Conservation (phyloP, 2,888 invertebrate genomes). For the Mongoloraphidia duomilia region DNA sequence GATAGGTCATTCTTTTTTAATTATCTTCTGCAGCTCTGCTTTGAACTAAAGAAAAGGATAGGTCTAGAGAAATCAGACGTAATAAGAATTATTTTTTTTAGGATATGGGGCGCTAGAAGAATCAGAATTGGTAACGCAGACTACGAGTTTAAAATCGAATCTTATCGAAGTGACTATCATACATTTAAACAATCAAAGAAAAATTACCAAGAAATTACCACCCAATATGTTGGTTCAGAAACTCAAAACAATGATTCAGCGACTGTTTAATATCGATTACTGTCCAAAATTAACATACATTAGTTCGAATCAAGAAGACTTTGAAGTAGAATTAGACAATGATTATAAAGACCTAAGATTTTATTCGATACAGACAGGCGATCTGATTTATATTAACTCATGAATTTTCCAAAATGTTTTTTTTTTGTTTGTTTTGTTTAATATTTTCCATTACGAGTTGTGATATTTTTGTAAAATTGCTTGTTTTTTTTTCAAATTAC, state of each 20-base stretch:
- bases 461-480: no score
- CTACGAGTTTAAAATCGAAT: slow-evolving; percentile 50
- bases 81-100: slow-evolving; percentile 28
- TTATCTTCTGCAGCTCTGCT: not conserved
- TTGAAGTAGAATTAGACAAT: slow-evolving; percentile 65
- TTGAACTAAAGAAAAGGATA: not conserved
- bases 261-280: slow-evolving; percentile 45
- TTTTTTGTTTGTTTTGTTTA: slow-evolving; percentile 1
- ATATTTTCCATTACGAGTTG: no score
- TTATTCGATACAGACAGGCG: slow-evolving; percentile 73
- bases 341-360: slow-evolving; percentile 67
- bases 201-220: slow-evolving; percentile 53
- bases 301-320: slow-evolving; percentile 42
- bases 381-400: slow-evolving; percentile 60
- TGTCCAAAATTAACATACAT: slow-evolving; percentile 34
- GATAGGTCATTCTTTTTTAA: no score
- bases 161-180: slow-evolving; percentile 46
- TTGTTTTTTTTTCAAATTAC: no score
- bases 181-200: slow-evolving; percentile 31
- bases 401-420: slow-evolving; percentile 18
- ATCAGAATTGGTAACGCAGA: slow-evolving; percentile 43
- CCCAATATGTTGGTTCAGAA: slow-evolving; percentile 71
- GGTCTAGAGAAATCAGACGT: not conserved
- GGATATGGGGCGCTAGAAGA: slow-evolving; percentile 75
- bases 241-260: slow-evolving; percentile 62